Conservation (phyloP, 2,113 vertebrate genomes). For the Gobius niger region DNA sequence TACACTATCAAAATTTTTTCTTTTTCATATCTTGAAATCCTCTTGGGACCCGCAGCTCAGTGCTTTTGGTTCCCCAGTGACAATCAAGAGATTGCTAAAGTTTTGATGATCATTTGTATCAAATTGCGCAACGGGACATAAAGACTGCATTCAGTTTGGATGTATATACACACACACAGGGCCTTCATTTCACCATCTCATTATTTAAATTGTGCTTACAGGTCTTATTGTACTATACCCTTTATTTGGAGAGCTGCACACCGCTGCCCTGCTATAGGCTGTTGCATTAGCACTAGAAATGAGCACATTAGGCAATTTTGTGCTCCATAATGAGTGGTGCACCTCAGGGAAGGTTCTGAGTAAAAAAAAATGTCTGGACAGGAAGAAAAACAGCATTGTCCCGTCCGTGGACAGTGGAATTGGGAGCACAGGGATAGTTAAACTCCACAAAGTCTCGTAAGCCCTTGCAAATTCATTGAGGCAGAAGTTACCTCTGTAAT, state of each 20-base stretch:
- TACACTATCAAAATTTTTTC: too few species aligned
- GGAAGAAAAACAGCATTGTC: conserved; percentile 51
- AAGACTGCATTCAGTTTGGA: background rate
- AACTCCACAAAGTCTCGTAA: conserved; percentile 3
- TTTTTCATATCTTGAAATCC: too few species aligned
- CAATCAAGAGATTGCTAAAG: too few species aligned
- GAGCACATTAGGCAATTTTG: conserved; percentile 74
- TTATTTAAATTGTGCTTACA: conserved; percentile 78
- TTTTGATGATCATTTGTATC: too few species aligned
- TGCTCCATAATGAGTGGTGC: conserved; percentile 70
- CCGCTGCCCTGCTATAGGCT: conserved; percentile 60
- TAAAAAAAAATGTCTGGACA: conserved; percentile 57
- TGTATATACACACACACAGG: conserved; percentile 14
- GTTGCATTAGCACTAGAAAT: conserved; percentile 72
- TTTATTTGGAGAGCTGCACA: conserved; percentile 57
- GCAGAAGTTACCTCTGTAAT: background rate
- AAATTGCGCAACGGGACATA: too few species aligned
- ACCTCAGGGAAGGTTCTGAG: conserved; percentile 69
- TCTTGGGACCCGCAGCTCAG: too few species aligned
- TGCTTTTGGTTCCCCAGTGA: too few species aligned
- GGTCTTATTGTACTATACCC: conserved; percentile 66
- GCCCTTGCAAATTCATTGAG: conserved; percentile 1
- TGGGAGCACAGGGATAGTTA: background rate
- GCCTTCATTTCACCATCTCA: conserved; percentile 66
- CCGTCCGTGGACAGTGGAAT: background rate